A percentile compares a stretch with the other conserved stretches of the same genome.
These are phyloP conservation scores for Leptobrachium leishanense DNA, from an alignment of 2,113 vertebrate species.

Conservation along the genomic window DNA sequence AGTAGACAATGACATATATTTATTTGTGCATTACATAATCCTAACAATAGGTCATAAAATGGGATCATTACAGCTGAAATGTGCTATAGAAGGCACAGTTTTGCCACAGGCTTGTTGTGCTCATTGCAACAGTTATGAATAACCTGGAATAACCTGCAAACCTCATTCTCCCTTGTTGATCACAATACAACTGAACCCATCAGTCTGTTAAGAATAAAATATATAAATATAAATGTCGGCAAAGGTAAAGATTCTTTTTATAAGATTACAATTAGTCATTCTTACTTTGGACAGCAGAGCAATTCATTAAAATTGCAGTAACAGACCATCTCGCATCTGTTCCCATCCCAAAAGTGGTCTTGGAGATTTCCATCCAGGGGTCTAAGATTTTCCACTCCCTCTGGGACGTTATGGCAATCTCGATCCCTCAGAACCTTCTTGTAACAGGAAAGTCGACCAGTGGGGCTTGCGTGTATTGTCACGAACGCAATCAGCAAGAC, in stretches of 20 bases:
- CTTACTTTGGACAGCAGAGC: slow-evolving; percentile 84
- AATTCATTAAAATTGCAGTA: slow-evolving; percentile 75
- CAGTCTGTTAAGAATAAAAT: neutral
- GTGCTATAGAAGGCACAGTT: neutral
- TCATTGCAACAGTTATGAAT: slow-evolving; percentile 7
- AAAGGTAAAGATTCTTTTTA: neutral
- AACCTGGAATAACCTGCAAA: slow-evolving; percentile 14
- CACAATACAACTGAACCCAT: neutral
- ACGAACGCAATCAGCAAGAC: slow-evolving; percentile 62
- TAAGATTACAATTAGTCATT: neutral
- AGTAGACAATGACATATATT: neutral
- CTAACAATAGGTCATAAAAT: neutral
- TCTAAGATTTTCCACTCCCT: slow-evolving; percentile 57
- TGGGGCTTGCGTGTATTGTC: slow-evolving; percentile 49
- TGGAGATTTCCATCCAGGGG: slow-evolving; percentile 53
- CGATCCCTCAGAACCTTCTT: slow-evolving; percentile 65
- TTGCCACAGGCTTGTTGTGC: slow-evolving; percentile 6
- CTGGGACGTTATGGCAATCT: slow-evolving; percentile 65
- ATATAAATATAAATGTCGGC: neutral
- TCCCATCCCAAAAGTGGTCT: slow-evolving; percentile 74
- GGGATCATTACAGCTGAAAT: slow-evolving; percentile 27
- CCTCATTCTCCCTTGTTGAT: neutral
- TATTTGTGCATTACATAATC: slow-evolving; percentile 9
- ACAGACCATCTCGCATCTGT: slow-evolving; percentile 73
- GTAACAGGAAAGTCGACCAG: slow-evolving; percentile 66